Conservation (phyloP, 2,113 vertebrate genomes). For the Athene cunicularia region DNA sequence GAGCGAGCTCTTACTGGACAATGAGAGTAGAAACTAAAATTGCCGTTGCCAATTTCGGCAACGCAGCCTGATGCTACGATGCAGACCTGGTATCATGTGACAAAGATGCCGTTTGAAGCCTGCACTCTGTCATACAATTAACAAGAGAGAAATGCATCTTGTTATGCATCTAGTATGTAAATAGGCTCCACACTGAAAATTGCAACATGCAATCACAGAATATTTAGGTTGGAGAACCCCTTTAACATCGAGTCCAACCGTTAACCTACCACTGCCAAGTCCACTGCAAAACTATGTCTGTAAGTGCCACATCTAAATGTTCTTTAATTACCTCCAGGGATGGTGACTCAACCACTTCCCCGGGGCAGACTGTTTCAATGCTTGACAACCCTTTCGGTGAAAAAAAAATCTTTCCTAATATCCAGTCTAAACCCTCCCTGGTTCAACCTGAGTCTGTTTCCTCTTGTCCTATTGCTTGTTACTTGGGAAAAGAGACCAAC, state of each 20-base stretch:
- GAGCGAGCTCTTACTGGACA: not conserved
- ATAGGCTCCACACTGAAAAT: rapidly evolving
- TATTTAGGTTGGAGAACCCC: not conserved
- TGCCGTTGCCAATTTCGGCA: not conserved
- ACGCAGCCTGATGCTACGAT: rapidly evolving
- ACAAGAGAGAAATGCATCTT: not conserved
- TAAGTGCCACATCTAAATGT: not conserved
- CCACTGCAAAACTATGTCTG: not conserved
- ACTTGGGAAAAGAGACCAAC: not conserved
- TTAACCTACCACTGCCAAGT: not conserved
- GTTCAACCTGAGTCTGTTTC: not conserved
- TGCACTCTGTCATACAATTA: not conserved
- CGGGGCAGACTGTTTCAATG: not conserved
- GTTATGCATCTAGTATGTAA: not conserved
- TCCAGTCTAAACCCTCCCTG: not conserved
- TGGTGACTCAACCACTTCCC: not conserved
- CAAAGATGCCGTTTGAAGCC: rapidly evolving
- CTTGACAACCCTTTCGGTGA: not conserved
- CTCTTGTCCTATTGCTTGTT: not conserved
- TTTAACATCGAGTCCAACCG: not conserved
- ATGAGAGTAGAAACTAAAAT: not conserved
- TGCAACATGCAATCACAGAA: not conserved
- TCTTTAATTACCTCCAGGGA: not conserved
- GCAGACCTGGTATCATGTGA: not conserved
- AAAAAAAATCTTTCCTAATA: not conserved